Percentiles rank a stretch among this genome's conserved stretches.
Conservation (phyloP, 1,140 invertebrate genomes). For the Drosophila serrata region DNA sequence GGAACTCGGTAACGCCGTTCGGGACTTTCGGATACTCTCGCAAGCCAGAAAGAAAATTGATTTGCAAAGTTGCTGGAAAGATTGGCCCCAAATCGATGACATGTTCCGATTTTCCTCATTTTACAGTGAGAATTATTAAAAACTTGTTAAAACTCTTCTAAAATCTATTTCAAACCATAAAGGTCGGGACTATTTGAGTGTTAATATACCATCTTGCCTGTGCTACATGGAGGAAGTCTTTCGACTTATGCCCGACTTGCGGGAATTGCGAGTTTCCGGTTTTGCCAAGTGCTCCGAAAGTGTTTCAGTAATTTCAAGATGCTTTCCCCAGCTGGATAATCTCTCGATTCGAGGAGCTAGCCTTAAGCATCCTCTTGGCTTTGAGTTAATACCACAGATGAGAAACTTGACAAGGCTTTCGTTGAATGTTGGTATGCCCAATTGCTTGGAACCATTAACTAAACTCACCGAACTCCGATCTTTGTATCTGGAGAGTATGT, state of each 20-base stretch:
- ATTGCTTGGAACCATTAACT: constrained; percentile 11
- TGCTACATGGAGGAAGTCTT: constrained; percentile 30
- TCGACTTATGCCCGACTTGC: constrained; percentile 8
- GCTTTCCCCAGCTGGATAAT: constrained; percentile 12
- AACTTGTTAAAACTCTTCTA: too few relatives aligned
- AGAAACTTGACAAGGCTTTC: constrained; percentile 4
- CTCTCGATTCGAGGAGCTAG: constrained; percentile 13
- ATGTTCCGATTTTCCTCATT: constrained; percentile 10
- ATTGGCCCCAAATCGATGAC: background rate
- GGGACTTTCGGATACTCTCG: constrained; percentile 14
- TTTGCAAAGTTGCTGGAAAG: background rate
- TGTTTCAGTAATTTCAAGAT: constrained; percentile 12
- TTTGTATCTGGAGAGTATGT: constrained; percentile 16
- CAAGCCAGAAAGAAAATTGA: constrained; percentile 10
- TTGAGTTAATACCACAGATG: constrained; percentile 19
- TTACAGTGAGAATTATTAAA: background rate
- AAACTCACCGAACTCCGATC: constrained; percentile 18
- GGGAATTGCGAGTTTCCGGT: constrained; percentile 14
- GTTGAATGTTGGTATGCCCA: background rate
- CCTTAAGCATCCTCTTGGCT: background rate
- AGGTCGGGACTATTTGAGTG: constrained; percentile 21
- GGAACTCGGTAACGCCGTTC: constrained; percentile 1
- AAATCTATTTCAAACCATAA: too few relatives aligned
- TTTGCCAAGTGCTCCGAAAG: constrained; percentile 20
- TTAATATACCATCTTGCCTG: constrained; percentile 16